Evolutionary conservation across 2,888 invertebrate genomes (phyloP).

Genomic region (Capitulum mitella): DNA sequence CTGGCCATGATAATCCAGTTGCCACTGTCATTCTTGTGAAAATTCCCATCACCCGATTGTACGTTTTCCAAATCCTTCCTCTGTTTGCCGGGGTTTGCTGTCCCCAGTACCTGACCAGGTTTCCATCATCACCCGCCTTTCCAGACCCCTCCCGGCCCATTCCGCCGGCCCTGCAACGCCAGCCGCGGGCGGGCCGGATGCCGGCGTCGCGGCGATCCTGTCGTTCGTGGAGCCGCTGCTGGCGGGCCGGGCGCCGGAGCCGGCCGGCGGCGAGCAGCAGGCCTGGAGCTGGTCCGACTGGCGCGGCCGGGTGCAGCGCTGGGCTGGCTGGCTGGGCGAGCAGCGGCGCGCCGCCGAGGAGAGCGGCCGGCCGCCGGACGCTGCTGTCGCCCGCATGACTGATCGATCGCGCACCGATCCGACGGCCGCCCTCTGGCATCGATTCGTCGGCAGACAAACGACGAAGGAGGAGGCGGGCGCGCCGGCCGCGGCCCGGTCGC

Average conservation of each 20-base stretch:
- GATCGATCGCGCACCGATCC: not conserved
- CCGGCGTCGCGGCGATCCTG: not conserved
- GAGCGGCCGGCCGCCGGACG: too few species aligned
- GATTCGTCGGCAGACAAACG: not conserved
- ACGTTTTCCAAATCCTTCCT: too few species aligned
- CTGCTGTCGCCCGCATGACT: not conserved
- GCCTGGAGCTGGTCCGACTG: not conserved
- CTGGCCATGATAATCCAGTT: too few species aligned
- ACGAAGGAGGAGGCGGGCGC: not conserved
- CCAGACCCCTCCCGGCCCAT: not conserved
- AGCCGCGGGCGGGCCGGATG: not conserved
- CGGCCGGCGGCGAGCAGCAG: not conserved
- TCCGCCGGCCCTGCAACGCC: not conserved
- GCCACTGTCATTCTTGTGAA: too few species aligned
- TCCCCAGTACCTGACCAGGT: too few species aligned
- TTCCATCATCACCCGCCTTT: not conserved
- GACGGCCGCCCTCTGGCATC: conserved; percentile 12
- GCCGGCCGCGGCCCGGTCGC: not conserved
- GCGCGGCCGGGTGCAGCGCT: conserved; percentile 8
- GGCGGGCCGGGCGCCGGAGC: not conserved
- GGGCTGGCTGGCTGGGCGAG: conserved; percentile 8
- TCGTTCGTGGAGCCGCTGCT: conserved; percentile 14
- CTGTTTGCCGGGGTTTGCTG: too few species aligned
- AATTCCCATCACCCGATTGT: too few species aligned
- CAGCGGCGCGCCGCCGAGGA: not conserved